These are phyloP conservation scores for Rostratula benghalensis DNA, from an alignment of 2,113 vertebrate species.

Conservation along the genomic window DNA sequence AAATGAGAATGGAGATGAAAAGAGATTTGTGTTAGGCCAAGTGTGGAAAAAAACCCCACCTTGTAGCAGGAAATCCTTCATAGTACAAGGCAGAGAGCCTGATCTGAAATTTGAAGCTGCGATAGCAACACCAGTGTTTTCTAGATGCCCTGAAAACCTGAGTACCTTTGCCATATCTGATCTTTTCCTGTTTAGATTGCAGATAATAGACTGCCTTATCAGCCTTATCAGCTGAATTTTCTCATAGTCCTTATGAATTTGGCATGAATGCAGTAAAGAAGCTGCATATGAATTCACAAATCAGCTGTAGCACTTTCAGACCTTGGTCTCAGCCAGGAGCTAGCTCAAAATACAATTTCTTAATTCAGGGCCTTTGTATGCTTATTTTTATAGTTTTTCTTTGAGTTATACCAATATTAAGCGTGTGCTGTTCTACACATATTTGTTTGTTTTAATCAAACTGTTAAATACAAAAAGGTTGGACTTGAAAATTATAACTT, in stretches of 20 bases:
- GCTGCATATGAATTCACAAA: neutral
- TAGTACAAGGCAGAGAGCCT: neutral
- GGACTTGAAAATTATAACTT: neutral
- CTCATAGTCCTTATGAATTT: neutral
- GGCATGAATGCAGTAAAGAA: neutral
- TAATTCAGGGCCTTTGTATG: neutral
- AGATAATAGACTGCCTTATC: neutral
- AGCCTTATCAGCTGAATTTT: neutral
- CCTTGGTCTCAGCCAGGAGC: neutral
- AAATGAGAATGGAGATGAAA: neutral
- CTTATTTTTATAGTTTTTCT: neutral
- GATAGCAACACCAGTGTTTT: neutral
- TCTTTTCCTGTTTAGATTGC: neutral
- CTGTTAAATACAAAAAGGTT: neutral
- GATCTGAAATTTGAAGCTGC: neutral
- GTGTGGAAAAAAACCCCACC: rapidly evolving
- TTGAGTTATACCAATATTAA: neutral
- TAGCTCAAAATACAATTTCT: neutral
- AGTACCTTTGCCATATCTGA: neutral
- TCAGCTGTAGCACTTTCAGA: neutral
- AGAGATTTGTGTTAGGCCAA: neutral
- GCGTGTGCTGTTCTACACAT: neutral
- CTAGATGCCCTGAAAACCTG: neutral
- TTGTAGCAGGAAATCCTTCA: neutral
- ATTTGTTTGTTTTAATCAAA: neutral